Conservation (phyloP, 2,113 vertebrate species). For the Ptychochromis oligacanthus region DNA sequence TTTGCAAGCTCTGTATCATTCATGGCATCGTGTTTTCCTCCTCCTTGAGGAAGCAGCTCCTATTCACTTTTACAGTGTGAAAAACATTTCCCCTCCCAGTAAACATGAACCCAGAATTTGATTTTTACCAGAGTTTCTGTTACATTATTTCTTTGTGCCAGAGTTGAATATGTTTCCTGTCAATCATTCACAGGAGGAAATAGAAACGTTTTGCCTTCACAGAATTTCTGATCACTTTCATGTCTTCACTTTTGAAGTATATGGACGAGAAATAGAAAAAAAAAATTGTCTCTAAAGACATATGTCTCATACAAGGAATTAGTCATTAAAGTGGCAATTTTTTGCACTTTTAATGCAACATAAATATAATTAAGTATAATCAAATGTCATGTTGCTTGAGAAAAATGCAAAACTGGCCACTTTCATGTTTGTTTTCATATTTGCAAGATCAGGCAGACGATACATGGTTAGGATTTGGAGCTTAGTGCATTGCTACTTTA, state of each 20-base stretch:
- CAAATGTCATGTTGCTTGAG: not conserved
- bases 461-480: not conserved
- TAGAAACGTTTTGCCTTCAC: not conserved
- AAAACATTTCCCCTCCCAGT: conserved; percentile 2
- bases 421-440: not conserved
- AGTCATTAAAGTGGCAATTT: not conserved
- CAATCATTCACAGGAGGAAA: not conserved
- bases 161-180: not conserved
- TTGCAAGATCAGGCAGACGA: not conserved
- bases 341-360: not conserved
- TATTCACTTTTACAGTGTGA: not conserved
- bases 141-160: not conserved
- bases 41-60: not conserved
- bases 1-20: not conserved
- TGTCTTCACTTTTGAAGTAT: not conserved
- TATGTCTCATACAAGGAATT: not conserved
- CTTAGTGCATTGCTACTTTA: not conserved
- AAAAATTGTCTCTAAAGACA: not conserved
- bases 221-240: not conserved
- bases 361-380: not conserved
- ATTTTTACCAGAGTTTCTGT: conserved; percentile 2
- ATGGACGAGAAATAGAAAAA: not conserved
- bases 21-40: not conserved
- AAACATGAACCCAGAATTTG: not conserved
- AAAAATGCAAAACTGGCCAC: not conserved